Conservation (phyloP, 2,113 vertebrate species). For the Cyprinodon tularosa region DNA sequence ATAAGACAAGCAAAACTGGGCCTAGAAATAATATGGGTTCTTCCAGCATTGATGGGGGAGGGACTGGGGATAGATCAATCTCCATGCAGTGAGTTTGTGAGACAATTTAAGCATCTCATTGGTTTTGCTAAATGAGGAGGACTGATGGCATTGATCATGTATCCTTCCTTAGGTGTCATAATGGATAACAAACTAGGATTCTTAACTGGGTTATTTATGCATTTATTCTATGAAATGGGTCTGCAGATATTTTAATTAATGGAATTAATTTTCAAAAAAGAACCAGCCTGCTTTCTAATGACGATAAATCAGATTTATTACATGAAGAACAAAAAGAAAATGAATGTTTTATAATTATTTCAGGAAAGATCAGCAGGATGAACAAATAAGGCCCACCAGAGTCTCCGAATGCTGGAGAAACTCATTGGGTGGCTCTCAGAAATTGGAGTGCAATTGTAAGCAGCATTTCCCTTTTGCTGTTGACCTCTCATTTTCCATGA, state of each 20-base stretch:
- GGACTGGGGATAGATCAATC: constrained; percentile 19
- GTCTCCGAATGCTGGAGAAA: constrained; percentile 51
- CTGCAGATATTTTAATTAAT: neutral
- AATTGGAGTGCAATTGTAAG: constrained; percentile 61
- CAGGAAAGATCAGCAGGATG: constrained; percentile 4
- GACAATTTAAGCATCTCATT: constrained; percentile 16
- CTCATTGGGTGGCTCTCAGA: constrained; percentile 57
- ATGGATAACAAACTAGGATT: constrained; percentile 9
- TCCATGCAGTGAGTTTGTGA: constrained; percentile 18
- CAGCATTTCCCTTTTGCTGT: constrained; percentile 64
- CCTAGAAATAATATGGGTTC: constrained; percentile 18
- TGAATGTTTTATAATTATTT: neutral
- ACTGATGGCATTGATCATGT: constrained; percentile 7
- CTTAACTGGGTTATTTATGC: constrained; percentile 4
- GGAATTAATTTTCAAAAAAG: neutral
- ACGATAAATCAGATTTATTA: neutral
- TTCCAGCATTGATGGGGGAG: neutral
- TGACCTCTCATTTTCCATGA: constrained; percentile 74
- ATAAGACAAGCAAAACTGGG: constrained; percentile 61
- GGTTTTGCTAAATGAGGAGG: constrained; percentile 26
- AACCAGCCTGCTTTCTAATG: neutral
- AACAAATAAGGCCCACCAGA: constrained; percentile 6
- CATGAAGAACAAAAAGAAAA: neutral
- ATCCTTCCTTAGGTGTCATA: constrained; percentile 28
- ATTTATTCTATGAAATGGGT: constrained; percentile 1